A percentile compares a stretch with the other conserved stretches of the same genome.
These are phyloP conservation scores for Matsumurasca onukii DNA, from an alignment of 1,140 invertebrate genomes.

Conservation along the genomic window DNA sequence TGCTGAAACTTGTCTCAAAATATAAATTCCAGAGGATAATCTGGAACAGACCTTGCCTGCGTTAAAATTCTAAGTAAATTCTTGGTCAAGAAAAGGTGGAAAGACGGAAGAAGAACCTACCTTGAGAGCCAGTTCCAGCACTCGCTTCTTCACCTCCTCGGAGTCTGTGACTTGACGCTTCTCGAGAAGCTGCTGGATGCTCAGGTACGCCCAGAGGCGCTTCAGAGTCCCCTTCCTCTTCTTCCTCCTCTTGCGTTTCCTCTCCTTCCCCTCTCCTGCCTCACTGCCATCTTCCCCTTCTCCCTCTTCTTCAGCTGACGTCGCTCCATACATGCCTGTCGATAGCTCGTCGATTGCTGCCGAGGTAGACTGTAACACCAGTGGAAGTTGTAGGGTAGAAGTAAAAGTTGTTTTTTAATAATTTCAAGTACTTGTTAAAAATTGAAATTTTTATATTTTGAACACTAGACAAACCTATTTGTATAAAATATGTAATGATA, in stretches of 20 bases:
- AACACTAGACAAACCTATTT: too few species aligned
- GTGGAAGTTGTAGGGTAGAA: too few species aligned
- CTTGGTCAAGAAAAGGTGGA: too few species aligned
- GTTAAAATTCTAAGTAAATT: too few species aligned
- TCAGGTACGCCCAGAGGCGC: constrained; percentile 68
- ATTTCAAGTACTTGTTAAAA: too few species aligned
- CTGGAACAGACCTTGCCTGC: too few species aligned
- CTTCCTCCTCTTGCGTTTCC: constrained; percentile 34
- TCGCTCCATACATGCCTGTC: not conserved
- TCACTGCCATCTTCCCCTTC: not conserved
- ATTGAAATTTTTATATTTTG: too few species aligned
- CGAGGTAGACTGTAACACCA: not conserved
- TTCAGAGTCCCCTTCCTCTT: constrained; percentile 53
- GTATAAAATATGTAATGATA: too few species aligned
- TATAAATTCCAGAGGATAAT: too few species aligned
- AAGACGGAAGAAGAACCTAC: too few species aligned
- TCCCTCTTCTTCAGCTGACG: not conserved
- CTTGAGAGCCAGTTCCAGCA: constrained; percentile 53
- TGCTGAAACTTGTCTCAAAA: too few species aligned
- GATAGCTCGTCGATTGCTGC: constrained; percentile 16
- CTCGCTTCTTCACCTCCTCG: constrained; percentile 50
- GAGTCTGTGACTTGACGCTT: constrained; percentile 60
- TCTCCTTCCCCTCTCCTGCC: constrained; percentile 12
- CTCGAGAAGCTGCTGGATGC: constrained; percentile 64
- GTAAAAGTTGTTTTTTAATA: too few species aligned